A percentile compares a stretch with the other conserved stretches of the same genome.
These are phyloP conservation scores for Myiozetetes cayanensis DNA, from an alignment of 2,113 vertebrate species.

Conservation along the genomic window DNA sequence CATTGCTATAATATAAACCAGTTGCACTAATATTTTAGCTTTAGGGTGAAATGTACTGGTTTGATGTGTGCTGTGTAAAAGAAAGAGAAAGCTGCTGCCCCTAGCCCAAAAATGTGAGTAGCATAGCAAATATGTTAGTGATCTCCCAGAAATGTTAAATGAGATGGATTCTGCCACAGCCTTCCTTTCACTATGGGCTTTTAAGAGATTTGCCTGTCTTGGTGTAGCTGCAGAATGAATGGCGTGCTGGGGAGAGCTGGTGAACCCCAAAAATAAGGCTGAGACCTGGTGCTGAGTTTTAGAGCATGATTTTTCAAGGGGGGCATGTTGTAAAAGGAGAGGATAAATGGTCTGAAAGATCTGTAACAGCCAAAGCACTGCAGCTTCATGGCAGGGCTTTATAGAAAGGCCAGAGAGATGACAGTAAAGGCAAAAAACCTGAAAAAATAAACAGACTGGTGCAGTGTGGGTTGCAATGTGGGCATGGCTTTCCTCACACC, in stretches of 20 bases:
- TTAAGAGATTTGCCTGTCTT: neutral
- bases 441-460: neutral
- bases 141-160: constrained; percentile 47
- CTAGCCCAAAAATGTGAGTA: constrained; percentile 11
- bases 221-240: neutral
- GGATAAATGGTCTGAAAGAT: neutral
- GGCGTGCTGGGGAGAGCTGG: neutral
- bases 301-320: neutral
- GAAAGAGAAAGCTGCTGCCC: constrained; percentile 45
- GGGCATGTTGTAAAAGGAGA: neutral
- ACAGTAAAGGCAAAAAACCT: neutral
- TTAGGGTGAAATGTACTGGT: constrained; percentile 18
- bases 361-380: neutral
- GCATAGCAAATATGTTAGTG: neutral
- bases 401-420: neutral
- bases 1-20: neutral
- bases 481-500: neutral
- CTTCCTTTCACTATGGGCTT: neutral
- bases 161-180: constrained; percentile 26
- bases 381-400: neutral
- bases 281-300: neutral
- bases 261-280: neutral
- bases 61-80: constrained; percentile 28
- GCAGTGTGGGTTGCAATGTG: neutral
- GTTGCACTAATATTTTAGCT: constrained; percentile 25